Conservation (phyloP, 2,113 vertebrate species). For the Solea solea region DNA sequence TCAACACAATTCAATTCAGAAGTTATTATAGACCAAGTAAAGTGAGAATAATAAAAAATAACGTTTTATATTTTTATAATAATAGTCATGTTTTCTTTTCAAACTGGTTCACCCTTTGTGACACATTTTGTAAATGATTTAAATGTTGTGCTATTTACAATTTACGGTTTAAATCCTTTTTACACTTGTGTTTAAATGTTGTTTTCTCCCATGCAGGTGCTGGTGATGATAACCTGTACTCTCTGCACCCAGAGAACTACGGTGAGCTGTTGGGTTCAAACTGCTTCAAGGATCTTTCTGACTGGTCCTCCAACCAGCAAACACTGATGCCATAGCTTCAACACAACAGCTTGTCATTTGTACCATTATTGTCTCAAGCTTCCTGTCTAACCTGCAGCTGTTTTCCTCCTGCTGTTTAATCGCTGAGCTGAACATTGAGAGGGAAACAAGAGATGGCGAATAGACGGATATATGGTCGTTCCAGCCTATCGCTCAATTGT, state of each 20-base stretch:
- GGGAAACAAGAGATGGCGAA: constrained; percentile 29
- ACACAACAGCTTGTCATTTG: background rate
- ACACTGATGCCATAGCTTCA: constrained; percentile 37
- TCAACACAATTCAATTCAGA: no score
- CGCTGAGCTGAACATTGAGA: constrained; percentile 42
- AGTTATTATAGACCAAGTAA: no score
- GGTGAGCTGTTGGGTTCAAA: constrained; percentile 57
- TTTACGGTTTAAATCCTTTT: no score
- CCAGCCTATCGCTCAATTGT: constrained; percentile 26
- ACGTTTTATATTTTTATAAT: no score
- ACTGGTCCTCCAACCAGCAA: constrained; percentile 64
- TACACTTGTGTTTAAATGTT: constrained; percentile 1
- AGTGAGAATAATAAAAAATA: no score
- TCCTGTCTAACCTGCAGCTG: background rate
- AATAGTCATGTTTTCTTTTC: no score
- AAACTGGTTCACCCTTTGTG: no score
- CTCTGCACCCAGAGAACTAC: constrained; percentile 59
- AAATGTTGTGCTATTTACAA: no score
- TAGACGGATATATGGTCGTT: constrained; percentile 23
- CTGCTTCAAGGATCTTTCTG: constrained; percentile 64
- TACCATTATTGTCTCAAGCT: background rate
- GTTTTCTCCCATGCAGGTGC: constrained; percentile 51
- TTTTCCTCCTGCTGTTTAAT: constrained; percentile 17
- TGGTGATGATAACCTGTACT: constrained; percentile 51
- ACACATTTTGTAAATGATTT: no score